Percentiles rank a stretch among this genome's conserved stretches.
These are phyloP conservation scores for Cybosia mesomella DNA, from an alignment of 2,888 invertebrate genomes.

Conservation along the genomic window DNA sequence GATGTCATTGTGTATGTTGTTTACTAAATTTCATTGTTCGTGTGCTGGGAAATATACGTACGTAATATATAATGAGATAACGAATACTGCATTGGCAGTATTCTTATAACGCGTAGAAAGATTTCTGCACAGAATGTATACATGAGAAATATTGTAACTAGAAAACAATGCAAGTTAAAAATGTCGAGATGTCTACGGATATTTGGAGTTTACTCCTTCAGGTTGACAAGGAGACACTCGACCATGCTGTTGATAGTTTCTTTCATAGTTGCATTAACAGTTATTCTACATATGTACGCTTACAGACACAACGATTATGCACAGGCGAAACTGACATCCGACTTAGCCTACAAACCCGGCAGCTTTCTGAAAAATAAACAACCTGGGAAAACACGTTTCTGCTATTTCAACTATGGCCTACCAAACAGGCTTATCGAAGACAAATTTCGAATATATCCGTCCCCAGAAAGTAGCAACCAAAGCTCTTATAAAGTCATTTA, in stretches of 20 bases:
- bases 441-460: constrained; percentile 75
- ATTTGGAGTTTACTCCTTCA: constrained; percentile 79
- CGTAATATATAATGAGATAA: constrained; percentile 8
- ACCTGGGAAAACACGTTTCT: constrained; percentile 86
- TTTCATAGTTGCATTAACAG: constrained; percentile 67
- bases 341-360: constrained; percentile 79
- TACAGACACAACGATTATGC: constrained; percentile 65
- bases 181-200: constrained; percentile 80
- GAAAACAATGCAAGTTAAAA: constrained; percentile 70
- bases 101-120: constrained; percentile 8
- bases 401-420: constrained; percentile 88
- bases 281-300: constrained; percentile 76
- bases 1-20: constrained; percentile 35
- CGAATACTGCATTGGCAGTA: background rate
- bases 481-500: constrained; percentile 89
- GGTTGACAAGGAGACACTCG: constrained; percentile 75
- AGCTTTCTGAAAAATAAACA: constrained; percentile 78
- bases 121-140: constrained; percentile 30
- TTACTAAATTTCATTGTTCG: constrained; percentile 36
- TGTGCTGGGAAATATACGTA: constrained; percentile 12
- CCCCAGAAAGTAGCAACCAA: constrained; percentile 87
- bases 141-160: constrained; percentile 38
- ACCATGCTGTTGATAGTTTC: constrained; percentile 71
- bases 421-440: constrained; percentile 85
- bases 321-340: constrained; percentile 57